phyloP scores from a whole-genome alignment of 2,888 invertebrate species.

The Parelbella ahira region DNA sequence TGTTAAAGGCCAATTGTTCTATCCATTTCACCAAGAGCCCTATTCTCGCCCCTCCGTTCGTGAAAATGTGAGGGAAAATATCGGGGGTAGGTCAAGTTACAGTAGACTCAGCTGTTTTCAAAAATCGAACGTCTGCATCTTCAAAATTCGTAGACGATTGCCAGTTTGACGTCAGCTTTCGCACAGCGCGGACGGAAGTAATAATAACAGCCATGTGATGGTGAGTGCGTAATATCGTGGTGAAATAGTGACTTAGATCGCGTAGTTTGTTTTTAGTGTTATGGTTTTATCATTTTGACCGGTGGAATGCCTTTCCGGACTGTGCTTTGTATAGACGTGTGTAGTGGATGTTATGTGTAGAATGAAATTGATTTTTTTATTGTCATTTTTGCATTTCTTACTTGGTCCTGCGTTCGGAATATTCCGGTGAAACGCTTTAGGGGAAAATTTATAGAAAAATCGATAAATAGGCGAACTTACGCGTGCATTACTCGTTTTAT shows the following conservation, averaged over 20 bases:
- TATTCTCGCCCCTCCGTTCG: slow-evolving; percentile 11
- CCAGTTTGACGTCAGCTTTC: slow-evolving; percentile 62
- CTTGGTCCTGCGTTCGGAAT: slow-evolving; percentile 5
- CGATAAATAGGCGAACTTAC: no score
- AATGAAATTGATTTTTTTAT: slow-evolving; percentile 24
- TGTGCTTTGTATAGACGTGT: slow-evolving; percentile 41
- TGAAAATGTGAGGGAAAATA: slow-evolving; percentile 22
- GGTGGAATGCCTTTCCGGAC: slow-evolving; percentile 42
- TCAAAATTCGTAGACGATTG: slow-evolving; percentile 38
- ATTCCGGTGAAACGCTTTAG: slow-evolving; percentile 1
- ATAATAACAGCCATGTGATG: slow-evolving; percentile 61
- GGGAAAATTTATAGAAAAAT: no score
- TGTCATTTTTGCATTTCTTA: slow-evolving; percentile 21
- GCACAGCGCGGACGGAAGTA: slow-evolving; percentile 50
- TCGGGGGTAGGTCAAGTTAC: slow-evolving; percentile 37
- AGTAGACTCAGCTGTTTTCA: slow-evolving; percentile 65
- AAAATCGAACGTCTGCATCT: slow-evolving; percentile 61
- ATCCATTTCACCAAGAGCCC: slow-evolving; percentile 25
- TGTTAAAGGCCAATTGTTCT: slow-evolving; percentile 21
- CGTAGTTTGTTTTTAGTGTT: slow-evolving; percentile 39
- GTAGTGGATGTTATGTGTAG: slow-evolving; percentile 55
- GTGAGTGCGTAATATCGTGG: slow-evolving; percentile 55
- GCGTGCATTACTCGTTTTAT: no score
- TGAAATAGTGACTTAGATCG: slow-evolving; percentile 45
- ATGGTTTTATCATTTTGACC: slow-evolving; percentile 32